These are phyloP conservation scores for Brachionichthys hirsutus DNA, from an alignment of 2,113 vertebrate species.

Conservation along the genomic window DNA sequence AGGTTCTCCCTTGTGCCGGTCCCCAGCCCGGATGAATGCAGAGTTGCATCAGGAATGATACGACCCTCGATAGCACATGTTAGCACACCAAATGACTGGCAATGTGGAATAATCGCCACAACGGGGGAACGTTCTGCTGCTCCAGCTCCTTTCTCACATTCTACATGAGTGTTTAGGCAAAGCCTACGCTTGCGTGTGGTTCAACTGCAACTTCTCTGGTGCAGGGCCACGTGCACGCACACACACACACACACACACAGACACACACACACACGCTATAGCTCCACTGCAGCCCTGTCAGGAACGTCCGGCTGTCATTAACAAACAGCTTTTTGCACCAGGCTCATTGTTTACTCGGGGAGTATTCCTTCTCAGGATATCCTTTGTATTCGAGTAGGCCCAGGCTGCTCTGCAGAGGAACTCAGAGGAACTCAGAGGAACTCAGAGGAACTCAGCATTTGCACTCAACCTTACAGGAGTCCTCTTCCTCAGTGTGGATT, in stretches of 20 bases:
- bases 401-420: conserved; percentile 42
- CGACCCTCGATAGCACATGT: too few species aligned
- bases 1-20: too few species aligned
- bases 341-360: conserved; percentile 48
- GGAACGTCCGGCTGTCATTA: conserved; percentile 52
- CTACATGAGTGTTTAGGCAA: too few species aligned
- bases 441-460: conserved; percentile 51
- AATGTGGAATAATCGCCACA: too few species aligned
- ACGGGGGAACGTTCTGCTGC: too few species aligned
- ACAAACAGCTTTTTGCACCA: conserved; percentile 29
- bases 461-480: conserved; percentile 40
- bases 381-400: conserved; percentile 59
- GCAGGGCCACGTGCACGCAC: not conserved
- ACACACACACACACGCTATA: not conserved
- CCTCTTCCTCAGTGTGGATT: conserved; percentile 42
- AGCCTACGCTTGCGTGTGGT: too few species aligned
- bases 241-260: conserved; percentile 15
- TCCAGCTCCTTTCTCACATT: too few species aligned
- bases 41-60: too few species aligned
- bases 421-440: too few species aligned
- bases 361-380: conserved; percentile 64
- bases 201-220: too few species aligned
- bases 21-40: too few species aligned
- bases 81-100: too few species aligned
- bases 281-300: conserved; percentile 11